Percentiles rank a stretch among this genome's conserved stretches.
Evolutionary conservation across 2,113 vertebrate species (phyloP).

Genomic region (Emberiza fucata): DNA sequence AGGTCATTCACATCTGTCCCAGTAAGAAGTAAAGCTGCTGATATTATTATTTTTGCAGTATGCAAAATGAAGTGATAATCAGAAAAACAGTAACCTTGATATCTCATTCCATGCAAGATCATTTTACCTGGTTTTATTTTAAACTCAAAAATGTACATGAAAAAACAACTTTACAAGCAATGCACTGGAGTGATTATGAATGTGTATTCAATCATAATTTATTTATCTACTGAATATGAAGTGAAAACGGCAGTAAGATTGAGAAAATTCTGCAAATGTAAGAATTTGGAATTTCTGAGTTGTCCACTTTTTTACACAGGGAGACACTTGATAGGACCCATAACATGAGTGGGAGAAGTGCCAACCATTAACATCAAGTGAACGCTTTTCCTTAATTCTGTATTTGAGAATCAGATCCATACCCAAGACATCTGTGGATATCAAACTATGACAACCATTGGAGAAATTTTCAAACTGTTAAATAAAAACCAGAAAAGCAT

Average conservation of each 20-base stretch:
- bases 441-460: not conserved
- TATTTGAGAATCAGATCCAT: not conserved
- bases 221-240: not conserved
- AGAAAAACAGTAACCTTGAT: not conserved
- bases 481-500: not conserved
- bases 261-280: not conserved
- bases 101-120: not conserved
- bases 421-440: not conserved
- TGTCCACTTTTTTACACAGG: not conserved
- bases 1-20: not conserved
- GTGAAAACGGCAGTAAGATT: not conserved
- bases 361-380: not conserved
- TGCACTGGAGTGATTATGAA: not conserved
- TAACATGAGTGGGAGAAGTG: accelerated
- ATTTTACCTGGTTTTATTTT: not conserved
- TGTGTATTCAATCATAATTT: not conserved
- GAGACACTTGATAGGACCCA: not conserved
- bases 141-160: not conserved
- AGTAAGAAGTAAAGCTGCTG: not conserved
- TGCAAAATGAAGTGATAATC: not conserved
- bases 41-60: not conserved
- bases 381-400: not conserved
- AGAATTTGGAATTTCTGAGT: not conserved
- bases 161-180: not conserved
- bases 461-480: not conserved